Base-by-base conservation (phyloP, 2,888 invertebrate species). In the Eupithecia centaureata region DNA sequence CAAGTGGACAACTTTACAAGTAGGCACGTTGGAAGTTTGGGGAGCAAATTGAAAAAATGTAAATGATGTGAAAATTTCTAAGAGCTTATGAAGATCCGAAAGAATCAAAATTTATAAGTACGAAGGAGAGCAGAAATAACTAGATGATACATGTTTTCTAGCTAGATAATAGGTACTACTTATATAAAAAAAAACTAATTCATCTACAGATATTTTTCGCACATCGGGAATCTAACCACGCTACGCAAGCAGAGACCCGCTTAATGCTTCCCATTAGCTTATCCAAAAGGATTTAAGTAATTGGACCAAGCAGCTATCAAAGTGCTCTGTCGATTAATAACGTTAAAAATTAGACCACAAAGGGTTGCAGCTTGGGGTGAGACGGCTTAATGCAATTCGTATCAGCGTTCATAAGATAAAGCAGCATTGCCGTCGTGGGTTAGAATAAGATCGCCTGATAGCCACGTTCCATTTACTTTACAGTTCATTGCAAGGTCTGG, bases 1-100 rank as follows among this genome's bases (percentile, higher is more conserved):
- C 52, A 69, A 69, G 67, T 71, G 64, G 63, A 56, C 63, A 69
- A 69, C 67, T 75, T 74, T 71, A 67, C 63, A 68, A 71, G 63
- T 60, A 59, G 38, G 61, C 47, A 18, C 60, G 59, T n/a, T 22
- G 22, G 61, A 65, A 70, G 47, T 70, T 72, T 32, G 32, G 32
- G 64, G 66, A 58, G 66, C 68, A 65, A 65, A 56, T 59, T 61
- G 56, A 65, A 63, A 68, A 68, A 65, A 38, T 32, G 22, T 22
- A 22, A 57, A 57, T 32, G 10, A 57, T 30, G 32, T 32, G 64
- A 18, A 47, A 22, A 47, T 47, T 47, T 47, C 12, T 42, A 47
- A 22, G 47, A 47, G 47, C 22, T 10, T 22, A 22, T 47, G 1
- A 47, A 22, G 22, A 10, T n/a, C 18, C 47, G 22, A 42, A 18